Base-by-base conservation (phyloP, 2,113 vertebrate genomes). In the Furnarius figulus region DNA sequence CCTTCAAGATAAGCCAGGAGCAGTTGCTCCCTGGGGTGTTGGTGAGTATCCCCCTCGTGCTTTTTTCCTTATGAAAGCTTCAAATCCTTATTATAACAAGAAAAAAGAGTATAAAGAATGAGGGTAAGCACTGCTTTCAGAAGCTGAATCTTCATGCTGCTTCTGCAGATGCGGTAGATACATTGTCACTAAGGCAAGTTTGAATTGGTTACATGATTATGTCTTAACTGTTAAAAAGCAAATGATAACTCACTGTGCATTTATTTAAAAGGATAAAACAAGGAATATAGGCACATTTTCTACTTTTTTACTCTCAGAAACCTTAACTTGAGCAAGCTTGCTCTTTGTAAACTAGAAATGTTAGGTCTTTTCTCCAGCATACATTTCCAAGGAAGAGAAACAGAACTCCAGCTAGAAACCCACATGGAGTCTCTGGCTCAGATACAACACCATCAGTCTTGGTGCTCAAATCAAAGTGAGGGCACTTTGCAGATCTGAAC, bases 401-500 rank as follows among this genome's bases (percentile, higher is more conserved):
- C 1, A 30, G 14, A 80, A 65, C 52, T 56, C 49, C 56, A 62
- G 68, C 46, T 37, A 46, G 22, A 87, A 85, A 68, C 39, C 11
- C n/a, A 20, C 24, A 52, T 7, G n/a, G 25, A 46, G 10, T 50
- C 33, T 65, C 22, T 42, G 44, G 24, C 31, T 93, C 62, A 74
- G 61, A 42, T 30, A 21, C 27, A 68, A 33, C 20, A 15, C 19
- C 9, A 16, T 62, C 0, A 1, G 20, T 68, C 42, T 44, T 65
- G 61, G 14, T 39, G 37, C 62, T 93, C 42, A 77, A 62, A 85
- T 62, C 46, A 55, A n/a, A 65, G 39, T 21, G 31, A 16, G 39
- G 50, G 37, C 50, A 89, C 74, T 30, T 40, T 44, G 33, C 86
- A 88, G 30, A 83, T 97, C 90, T 94, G 95, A 96, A 95, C 79